phyloP scores from a whole-genome alignment of 2,888 invertebrate species.

The Andrena praecox region DNA sequence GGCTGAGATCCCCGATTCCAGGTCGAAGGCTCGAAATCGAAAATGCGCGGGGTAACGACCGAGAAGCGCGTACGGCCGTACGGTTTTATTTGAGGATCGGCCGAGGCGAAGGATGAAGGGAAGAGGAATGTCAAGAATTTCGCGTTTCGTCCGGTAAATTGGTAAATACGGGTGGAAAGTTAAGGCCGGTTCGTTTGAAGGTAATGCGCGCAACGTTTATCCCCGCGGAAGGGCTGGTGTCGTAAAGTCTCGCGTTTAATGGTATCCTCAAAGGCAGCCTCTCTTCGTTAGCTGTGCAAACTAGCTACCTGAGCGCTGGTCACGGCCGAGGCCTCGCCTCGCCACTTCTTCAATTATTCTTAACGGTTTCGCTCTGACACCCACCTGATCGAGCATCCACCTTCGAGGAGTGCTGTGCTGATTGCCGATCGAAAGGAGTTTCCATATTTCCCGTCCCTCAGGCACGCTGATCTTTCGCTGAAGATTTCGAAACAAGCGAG shows the following conservation, averaged over 20 bases:
- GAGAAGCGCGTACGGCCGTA: neutral
- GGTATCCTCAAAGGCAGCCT: constrained; percentile 38
- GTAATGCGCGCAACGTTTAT: constrained; percentile 24
- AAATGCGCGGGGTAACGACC: neutral
- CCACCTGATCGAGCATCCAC: constrained; percentile 59
- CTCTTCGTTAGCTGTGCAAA: constrained; percentile 47
- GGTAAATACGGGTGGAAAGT: constrained; percentile 34
- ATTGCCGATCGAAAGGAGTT: constrained; percentile 59
- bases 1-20: too few species aligned
- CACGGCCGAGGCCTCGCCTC: constrained; percentile 8
- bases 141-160: constrained; percentile 14
- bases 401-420: constrained; percentile 58
- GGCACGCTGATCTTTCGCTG: constrained; percentile 5
- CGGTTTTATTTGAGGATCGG: constrained; percentile 22
- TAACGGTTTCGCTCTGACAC: constrained; percentile 71
- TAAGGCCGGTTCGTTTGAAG: constrained; percentile 25
- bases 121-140: constrained; percentile 38
- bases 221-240: constrained; percentile 8
- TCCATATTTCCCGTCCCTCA: constrained; percentile 53
- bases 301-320: constrained; percentile 29
- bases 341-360: constrained; percentile 64
- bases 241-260: constrained; percentile 61
- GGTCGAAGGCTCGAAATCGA: neutral
- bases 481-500: constrained; percentile 12
- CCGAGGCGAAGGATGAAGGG: constrained; percentile 17